Evolutionary conservation across 2,113 vertebrate species (phyloP), one percentile per base, ranked within the genome.

Genomic region (Micronisus gabar): DNA sequence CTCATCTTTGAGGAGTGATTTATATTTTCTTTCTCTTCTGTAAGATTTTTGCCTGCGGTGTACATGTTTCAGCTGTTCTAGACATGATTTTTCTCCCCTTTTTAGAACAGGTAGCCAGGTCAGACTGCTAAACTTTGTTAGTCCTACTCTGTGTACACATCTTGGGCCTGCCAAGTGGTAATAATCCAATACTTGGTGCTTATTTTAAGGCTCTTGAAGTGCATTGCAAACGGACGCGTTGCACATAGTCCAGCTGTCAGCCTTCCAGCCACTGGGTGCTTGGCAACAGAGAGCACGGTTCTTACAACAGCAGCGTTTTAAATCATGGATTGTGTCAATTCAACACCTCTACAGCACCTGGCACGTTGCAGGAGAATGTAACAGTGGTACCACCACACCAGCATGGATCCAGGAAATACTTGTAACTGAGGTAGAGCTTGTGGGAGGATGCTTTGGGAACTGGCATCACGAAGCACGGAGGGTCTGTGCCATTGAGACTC

Each of bases 321-420:
- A 71, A 25, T 55, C 65, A 18, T 0, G 4, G n/a, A 7, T 47
- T 82, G 18, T 4, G 1, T 74, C 83, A 53, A 5, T 65, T 68
- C 36, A 78, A 68, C 71, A 85, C 41, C 83, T 83, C 62, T 70
- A 6, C 10, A 59, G 68, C 84, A 73, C 27, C 43, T 67, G 50
- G 29, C 63, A 23, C 7, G 1, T 52, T 1, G 1, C 66, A 58
- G 83, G 30, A 62, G 56, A 22, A 29, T 0, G 0, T 18, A 29
- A 10, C 38, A 23, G 73, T 0, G 2, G 14, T 55, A 48, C 17
- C 23, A 56, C 61, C 40, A 65, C 26, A 56, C 50, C 40, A 65
- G 50, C 2, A 1, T 61, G 72, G 75, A 47, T 32, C 41, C 29
- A 68, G 41, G 43, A 67, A 41, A 56, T 17, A 12, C 50, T 79